Evolutionary conservation across 2,797 vertebrate genomes (phyloP), one percentile per base, ranked within the genome.

Genomic region (Dromococcyx pavoninus): DNA sequence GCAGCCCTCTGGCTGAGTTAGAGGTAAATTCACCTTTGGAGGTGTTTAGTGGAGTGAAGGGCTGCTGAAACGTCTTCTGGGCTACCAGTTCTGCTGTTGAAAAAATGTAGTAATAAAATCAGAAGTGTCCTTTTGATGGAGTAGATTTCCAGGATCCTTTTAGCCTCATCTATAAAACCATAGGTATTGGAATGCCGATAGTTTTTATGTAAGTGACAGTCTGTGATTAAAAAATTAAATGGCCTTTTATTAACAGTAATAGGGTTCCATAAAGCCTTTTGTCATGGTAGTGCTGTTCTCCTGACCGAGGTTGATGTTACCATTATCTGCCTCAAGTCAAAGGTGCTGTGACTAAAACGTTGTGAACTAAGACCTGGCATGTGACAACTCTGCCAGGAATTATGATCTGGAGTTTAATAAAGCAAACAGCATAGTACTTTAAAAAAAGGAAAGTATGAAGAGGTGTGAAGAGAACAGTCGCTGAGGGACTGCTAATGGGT

Each of bases 211-310:
- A 94, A 96, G 78, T 88, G 94, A 90, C 90, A 86, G 86, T 28
- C 86, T 32, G 2, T 86, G 95, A 95, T 96, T 96, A 94, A 97
- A 95, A 88, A 85, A 94, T 94, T 73, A 96, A 94, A 97, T 96
- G 95, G 94, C 73, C 67, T 95, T 93, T 91, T 65, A 92, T 95
- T 88, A 97, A 73, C 88, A 86, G 74, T 95, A 95, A 76, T 86
- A 94, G 91, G 86, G 81, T 94, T 96, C 88, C 48, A 2, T 90
- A 93, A 91, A 88, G 80, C 95, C 85, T 95, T 88, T 92, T 86
- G 93, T 76, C 92, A 53, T 62, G 89, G 96, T 62, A 53, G 70
- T 88, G 62, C 43, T 92, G 95, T 89, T 97, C 95, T 67, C 87
- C 88, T 89, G 91, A 50, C 82, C 85, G 2, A 54, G 95, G 92